Conservation (phyloP, 2,797 vertebrate species). For the Natrix natrix region DNA sequence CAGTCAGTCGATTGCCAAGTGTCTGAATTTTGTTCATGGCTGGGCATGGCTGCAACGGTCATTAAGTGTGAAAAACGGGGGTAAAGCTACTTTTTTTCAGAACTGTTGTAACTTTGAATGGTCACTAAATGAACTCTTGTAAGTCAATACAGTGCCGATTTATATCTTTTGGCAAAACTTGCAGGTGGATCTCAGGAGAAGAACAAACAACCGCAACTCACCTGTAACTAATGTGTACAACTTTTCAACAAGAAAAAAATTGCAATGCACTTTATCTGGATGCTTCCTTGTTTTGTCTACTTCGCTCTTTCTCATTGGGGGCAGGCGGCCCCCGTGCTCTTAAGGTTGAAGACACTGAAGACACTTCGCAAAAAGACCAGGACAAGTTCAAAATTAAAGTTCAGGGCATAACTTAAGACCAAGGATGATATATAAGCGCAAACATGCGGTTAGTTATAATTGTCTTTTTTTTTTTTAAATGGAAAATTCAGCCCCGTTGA, state of each 20-base stretch:
- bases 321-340: not conserved
- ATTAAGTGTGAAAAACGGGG: too few species aligned
- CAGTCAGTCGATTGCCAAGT: too few species aligned
- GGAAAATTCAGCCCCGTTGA: not conserved
- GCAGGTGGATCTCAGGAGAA: not conserved
- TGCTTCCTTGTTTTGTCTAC: not conserved
- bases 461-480: not conserved
- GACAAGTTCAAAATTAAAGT: not conserved
- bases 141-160: not conserved
- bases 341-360: not conserved
- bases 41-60: too few species aligned
- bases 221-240: not conserved
- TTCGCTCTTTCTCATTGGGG: not conserved
- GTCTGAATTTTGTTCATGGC: too few species aligned
- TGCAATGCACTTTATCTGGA: not conserved
- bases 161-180: not conserved
- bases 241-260: not conserved
- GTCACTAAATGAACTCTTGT: too few species aligned
- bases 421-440: not conserved
- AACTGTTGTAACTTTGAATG: too few species aligned
- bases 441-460: not conserved
- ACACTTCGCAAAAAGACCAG: not conserved
- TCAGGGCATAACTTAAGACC: not conserved
- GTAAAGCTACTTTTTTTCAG: too few species aligned
- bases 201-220: not conserved